Conservation (phyloP, 2,797 vertebrate species). For the Muscicapa striata region DNA sequence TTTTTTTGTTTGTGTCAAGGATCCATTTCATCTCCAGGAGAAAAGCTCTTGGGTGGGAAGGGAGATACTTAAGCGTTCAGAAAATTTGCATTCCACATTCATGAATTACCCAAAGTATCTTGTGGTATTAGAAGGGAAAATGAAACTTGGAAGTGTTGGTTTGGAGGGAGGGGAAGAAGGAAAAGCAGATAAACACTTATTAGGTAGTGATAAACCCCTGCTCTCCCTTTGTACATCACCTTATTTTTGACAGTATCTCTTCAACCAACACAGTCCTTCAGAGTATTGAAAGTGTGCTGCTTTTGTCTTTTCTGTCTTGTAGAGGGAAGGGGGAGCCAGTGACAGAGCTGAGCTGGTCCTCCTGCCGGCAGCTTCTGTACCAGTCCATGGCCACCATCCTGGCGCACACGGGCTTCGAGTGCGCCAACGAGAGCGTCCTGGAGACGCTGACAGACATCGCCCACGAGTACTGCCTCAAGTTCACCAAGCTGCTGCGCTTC, state of each 20-base stretch:
- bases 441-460: slow-evolving; percentile 94
- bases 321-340: slow-evolving; percentile 97
- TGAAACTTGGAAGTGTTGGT: neutral
- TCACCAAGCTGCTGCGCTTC: slow-evolving; percentile 90
- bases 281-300: neutral
- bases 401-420: slow-evolving; percentile 94
- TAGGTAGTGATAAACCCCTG: neutral
- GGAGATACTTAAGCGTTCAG: neutral
- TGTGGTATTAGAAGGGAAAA: neutral
- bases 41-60: slow-evolving; percentile 27
- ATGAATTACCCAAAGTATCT: neutral
- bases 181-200: neutral
- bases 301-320: neutral
- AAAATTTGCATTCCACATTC: neutral
- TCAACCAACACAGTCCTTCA: neutral
- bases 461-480: slow-evolving; percentile 93
- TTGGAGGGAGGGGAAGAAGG: neutral
- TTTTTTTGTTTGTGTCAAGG: slow-evolving; percentile 29
- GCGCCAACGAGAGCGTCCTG: slow-evolving; percentile 92
- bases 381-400: slow-evolving; percentile 95
- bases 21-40: slow-evolving; percentile 1
- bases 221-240: neutral
- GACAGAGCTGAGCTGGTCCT: slow-evolving; percentile 92
- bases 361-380: slow-evolving; percentile 95
- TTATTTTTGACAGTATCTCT: neutral